These are phyloP conservation scores for Drosophila tanythrix DNA, from an alignment of 2,888 invertebrate genomes.

Conservation along the genomic window DNA sequence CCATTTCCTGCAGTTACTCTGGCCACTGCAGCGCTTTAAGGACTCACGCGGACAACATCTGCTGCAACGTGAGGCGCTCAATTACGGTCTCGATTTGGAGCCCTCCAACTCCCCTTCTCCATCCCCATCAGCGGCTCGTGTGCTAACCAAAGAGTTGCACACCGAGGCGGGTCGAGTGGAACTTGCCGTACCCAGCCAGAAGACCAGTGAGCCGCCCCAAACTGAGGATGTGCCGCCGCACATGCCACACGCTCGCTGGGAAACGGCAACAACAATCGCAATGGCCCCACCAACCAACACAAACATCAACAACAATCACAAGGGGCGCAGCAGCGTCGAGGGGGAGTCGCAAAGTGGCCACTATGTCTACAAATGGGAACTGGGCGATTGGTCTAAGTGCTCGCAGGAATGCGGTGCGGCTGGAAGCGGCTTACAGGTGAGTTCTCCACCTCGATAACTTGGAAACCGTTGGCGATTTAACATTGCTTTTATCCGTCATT, in stretches of 20 bases:
- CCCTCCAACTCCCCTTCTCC: slow-evolving; percentile 18
- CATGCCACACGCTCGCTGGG: slow-evolving; percentile 80
- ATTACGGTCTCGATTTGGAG: slow-evolving; percentile 84
- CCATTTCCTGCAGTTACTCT: slow-evolving; percentile 88
- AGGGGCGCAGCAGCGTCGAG: slow-evolving; percentile 10
- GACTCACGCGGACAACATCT: slow-evolving; percentile 90
- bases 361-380: slow-evolving; percentile 91
- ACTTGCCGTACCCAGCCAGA: slow-evolving; percentile 19
- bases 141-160: slow-evolving; percentile 60
- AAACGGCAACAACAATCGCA: slow-evolving; percentile 59
- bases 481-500: neutral
- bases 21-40: slow-evolving; percentile 92
- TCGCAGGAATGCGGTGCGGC: slow-evolving; percentile 92
- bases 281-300: slow-evolving; percentile 23
- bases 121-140: slow-evolving; percentile 46
- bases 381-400: slow-evolving; percentile 94
- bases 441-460: slow-evolving; percentile 36
- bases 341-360: slow-evolving; percentile 77
- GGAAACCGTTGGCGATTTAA: neutral
- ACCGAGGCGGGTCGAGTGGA: slow-evolving; percentile 46
- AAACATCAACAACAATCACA: slow-evolving; percentile 35
- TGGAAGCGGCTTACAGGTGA: slow-evolving; percentile 86
- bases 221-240: slow-evolving; percentile 61
- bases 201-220: slow-evolving; percentile 1
- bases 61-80: slow-evolving; percentile 85